These are phyloP conservation scores for Trachemys scripta DNA, from an alignment of 2,113 vertebrate species.

Conservation along the genomic window DNA sequence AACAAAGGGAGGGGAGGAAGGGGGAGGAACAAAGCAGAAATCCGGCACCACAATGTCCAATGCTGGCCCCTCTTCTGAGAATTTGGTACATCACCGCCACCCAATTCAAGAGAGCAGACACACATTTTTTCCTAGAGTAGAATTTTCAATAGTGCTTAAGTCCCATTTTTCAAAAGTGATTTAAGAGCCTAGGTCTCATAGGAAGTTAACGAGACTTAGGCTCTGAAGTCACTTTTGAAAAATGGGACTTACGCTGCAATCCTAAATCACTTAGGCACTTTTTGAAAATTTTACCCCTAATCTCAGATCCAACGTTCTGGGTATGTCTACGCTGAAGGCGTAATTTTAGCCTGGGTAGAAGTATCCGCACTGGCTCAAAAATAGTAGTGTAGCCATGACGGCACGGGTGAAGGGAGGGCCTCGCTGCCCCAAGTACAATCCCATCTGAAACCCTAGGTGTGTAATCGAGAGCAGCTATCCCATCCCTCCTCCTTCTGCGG, in stretches of 20 bases:
- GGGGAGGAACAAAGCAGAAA: background rate
- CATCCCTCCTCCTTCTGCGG: background rate
- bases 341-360: background rate
- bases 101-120: background rate
- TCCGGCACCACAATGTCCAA: background rate
- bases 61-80: background rate
- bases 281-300: background rate
- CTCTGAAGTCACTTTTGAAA: background rate
- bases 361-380: background rate
- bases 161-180: conserved; percentile 6
- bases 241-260: background rate
- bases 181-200: conserved; percentile 17
- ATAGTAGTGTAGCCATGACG: background rate
- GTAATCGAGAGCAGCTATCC: background rate
- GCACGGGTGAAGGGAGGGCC: background rate
- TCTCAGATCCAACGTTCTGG: background rate
- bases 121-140: background rate
- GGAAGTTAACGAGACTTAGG: too few species aligned
- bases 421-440: background rate
- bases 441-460: background rate
- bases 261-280: background rate
- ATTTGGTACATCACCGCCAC: background rate
- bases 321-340: background rate
- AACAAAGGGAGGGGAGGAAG: background rate
- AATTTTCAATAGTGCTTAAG: conserved; percentile 19